phyloP scores from a whole-genome alignment of 2,113 vertebrate genomes.

The Abramis brama region DNA sequence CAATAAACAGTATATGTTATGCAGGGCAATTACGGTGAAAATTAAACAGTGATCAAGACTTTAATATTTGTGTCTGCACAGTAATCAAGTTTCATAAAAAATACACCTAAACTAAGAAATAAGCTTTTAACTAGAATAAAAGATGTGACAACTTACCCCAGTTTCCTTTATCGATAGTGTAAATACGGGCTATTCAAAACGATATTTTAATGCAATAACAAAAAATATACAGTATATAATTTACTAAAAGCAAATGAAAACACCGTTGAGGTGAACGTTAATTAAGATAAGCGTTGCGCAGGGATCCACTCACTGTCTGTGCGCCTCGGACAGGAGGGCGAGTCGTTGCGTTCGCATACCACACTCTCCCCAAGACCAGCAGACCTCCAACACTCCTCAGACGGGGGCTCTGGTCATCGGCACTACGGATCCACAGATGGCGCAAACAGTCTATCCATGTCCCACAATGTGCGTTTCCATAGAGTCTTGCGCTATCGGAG shows the following conservation, averaged over 20 bases:
- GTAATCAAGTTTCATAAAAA: background rate
- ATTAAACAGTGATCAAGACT: background rate
- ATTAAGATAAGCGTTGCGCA: background rate
- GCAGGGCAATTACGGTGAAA: no score
- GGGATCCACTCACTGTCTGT: slow-evolving; percentile 66
- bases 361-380: slow-evolving; percentile 53
- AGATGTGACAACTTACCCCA: background rate
- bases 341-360: slow-evolving; percentile 72
- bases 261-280: no score
- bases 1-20: background rate
- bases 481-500: background rate
- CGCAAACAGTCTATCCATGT: slow-evolving; percentile 14
- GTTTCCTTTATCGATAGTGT: background rate
- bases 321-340: slow-evolving; percentile 67
- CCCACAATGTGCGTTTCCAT: background rate
- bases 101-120: background rate
- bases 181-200: background rate
- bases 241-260: background rate
- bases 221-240: background rate
- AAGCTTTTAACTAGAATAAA: background rate
- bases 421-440: slow-evolving; percentile 21
- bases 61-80: background rate
- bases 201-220: background rate
- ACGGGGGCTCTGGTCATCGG: background rate
- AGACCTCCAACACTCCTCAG: slow-evolving; percentile 24